Evolutionary conservation across 1,140 invertebrate species (phyloP).

Genomic region (Calosoma granatense): DNA sequence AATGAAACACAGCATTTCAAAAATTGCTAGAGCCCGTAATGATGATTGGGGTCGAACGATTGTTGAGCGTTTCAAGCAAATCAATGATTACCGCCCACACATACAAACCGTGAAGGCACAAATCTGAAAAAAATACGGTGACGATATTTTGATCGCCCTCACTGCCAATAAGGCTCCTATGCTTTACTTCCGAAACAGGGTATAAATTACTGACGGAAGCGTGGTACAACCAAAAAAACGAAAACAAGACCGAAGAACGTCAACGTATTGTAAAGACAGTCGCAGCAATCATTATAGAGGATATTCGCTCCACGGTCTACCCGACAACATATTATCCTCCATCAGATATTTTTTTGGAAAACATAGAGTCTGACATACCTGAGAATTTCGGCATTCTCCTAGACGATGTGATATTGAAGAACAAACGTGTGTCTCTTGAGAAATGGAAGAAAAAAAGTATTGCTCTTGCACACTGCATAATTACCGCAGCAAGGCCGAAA

Average conservation of each 20-base stretch:
- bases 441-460: slow-evolving; percentile 15
- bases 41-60: too few relatives aligned
- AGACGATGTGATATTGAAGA: slow-evolving; percentile 27
- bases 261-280: slow-evolving; percentile 28
- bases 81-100: too few relatives aligned
- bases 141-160: too few relatives aligned
- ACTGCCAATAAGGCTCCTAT: too few relatives aligned
- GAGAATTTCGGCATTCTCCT: slow-evolving; percentile 27
- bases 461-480: slow-evolving; percentile 22
- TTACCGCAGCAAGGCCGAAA: slow-evolving; percentile 20
- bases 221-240: slow-evolving; percentile 26
- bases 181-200: not conserved
- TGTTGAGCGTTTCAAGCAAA: too few relatives aligned
- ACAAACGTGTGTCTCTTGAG: slow-evolving; percentile 17
- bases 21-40: too few relatives aligned
- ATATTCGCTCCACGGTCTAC: slow-evolving; percentile 27
- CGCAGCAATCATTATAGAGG: slow-evolving; percentile 30
- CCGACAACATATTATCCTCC: slow-evolving; percentile 28
- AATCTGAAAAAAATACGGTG: too few relatives aligned
- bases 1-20: too few relatives aligned
- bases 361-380: slow-evolving; percentile 28
- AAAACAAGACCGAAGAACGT: slow-evolving; percentile 21
- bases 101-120: too few relatives aligned
- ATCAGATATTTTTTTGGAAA: slow-evolving; percentile 17
- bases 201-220: slow-evolving; percentile 19